phyloP scores from a whole-genome alignment of 2,113 vertebrate species.

The Emydura subglobosa region DNA sequence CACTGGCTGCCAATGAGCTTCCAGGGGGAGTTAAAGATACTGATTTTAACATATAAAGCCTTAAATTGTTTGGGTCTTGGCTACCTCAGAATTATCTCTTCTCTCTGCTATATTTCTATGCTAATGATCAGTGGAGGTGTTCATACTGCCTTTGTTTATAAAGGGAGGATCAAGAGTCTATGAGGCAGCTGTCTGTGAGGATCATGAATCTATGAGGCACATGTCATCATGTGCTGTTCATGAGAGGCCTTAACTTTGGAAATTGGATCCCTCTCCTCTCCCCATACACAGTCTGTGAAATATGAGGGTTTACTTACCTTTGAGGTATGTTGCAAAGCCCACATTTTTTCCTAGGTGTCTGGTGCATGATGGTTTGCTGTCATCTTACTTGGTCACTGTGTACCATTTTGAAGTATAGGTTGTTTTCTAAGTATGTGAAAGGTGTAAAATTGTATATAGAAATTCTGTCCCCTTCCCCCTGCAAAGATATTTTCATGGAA shows the following conservation, averaged over 20 bases:
- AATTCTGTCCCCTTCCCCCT: no score
- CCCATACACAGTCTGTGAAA: neutral
- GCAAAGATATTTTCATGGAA: neutral
- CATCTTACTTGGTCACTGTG: neutral
- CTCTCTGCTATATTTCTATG: neutral
- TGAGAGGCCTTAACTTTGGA: neutral
- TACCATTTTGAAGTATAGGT: neutral
- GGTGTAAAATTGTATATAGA: neutral
- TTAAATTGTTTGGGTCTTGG: neutral
- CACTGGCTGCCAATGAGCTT: neutral
- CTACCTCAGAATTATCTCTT: neutral
- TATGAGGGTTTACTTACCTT: neutral
- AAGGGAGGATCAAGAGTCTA: neutral
- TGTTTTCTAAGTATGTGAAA: neutral
- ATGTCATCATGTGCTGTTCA: neutral
- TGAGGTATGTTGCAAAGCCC: neutral
- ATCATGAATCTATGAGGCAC: neutral
- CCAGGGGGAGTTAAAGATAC: neutral
- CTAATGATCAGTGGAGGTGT: rapidly evolving
- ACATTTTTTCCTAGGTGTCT: neutral
- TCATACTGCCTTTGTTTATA: neutral
- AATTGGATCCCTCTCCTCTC: neutral
- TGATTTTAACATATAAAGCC: neutral
- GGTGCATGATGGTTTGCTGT: slow-evolving; percentile 3
- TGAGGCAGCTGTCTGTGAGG: neutral